Evolutionary conservation across 2,113 vertebrate genomes (phyloP).

Genomic region (Prinia subflava): DNA sequence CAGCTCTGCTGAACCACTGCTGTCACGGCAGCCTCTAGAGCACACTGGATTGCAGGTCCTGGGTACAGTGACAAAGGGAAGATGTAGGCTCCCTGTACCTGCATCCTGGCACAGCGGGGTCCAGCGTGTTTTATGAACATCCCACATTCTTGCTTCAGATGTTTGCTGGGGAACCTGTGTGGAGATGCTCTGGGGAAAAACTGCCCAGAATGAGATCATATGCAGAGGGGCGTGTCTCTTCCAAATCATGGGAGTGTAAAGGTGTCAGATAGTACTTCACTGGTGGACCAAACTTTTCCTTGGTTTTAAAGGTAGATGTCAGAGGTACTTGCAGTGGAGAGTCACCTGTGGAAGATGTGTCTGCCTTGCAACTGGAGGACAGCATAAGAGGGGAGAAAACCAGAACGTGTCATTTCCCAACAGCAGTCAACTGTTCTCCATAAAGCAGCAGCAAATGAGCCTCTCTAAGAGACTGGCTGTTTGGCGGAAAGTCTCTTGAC

Average conservation of each 20-base stretch:
- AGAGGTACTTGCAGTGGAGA: not conserved
- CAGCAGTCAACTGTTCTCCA: not conserved
- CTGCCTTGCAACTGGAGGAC: not conserved
- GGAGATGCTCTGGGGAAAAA: not conserved
- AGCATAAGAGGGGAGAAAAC: not conserved
- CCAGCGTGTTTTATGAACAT: not conserved
- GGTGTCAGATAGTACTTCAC: not conserved
- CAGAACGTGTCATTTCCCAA: accelerated
- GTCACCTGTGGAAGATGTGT: not conserved
- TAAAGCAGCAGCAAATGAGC: not conserved
- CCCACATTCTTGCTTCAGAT: not conserved
- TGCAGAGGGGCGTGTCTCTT: not conserved
- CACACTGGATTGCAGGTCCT: not conserved
- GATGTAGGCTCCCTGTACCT: not conserved
- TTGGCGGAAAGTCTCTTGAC: not conserved
- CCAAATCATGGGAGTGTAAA: not conserved
- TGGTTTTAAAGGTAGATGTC: not conserved
- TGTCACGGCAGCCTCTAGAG: not conserved
- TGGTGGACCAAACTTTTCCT: not conserved
- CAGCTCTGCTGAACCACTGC: not conserved
- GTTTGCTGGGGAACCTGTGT: not conserved
- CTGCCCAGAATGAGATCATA: not conserved
- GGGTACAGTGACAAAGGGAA: not conserved
- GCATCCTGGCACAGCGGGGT: not conserved
- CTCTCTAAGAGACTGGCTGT: not conserved